Base-by-base conservation (phyloP, 2,888 invertebrate genomes). In the Lithophane semibrunnea region DNA sequence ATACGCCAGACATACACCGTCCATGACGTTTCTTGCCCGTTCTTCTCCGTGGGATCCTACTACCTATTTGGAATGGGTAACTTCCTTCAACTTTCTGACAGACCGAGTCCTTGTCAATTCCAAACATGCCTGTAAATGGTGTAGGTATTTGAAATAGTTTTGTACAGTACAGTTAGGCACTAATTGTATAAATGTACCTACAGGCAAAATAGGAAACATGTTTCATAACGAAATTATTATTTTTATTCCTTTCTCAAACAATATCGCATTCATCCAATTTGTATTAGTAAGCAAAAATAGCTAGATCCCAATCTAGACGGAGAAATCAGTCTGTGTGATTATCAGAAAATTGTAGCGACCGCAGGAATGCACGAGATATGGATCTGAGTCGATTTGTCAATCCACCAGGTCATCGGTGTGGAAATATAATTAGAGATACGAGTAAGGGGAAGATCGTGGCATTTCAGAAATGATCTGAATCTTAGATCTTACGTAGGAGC, bases 331-430 rank as follows among this genome's bases (percentile, higher is more conserved):
- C 75, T 60, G 58, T 74, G 81, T 78, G 77, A 79, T 88, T 66
- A 76, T 76, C 74, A 74, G 68, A 76, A 86, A 86, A 82, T 88
- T 80, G 74, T 88, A 79, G 71, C 80, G 76, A 79, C 77, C 75
- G 64, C 71, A 52, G 77, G 75, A 75, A 84, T 81, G 70, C 18
- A 13, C 58, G 61, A 47, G 88, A 88, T 87, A 79, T 63, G 58
- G 47, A 87, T 87, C 87, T 64, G 72, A 74, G 74, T 68, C 65
- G 77, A 73, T 75, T 83, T 73, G 83, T 83, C 85, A 80, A 87
- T 87, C 71, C 56, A 56, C 21, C 76, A 65, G 89, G 79, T 83
- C 88, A 88, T 80, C 88, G 73, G 63, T 87, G 89, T 68, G 60
- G 86, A 78, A 83, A 88, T 74, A 73, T 76, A 77, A 85, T 80